Evolutionary conservation across 2,797 vertebrate species (phyloP).

Genomic region (Sebastes paucispinis): DNA sequence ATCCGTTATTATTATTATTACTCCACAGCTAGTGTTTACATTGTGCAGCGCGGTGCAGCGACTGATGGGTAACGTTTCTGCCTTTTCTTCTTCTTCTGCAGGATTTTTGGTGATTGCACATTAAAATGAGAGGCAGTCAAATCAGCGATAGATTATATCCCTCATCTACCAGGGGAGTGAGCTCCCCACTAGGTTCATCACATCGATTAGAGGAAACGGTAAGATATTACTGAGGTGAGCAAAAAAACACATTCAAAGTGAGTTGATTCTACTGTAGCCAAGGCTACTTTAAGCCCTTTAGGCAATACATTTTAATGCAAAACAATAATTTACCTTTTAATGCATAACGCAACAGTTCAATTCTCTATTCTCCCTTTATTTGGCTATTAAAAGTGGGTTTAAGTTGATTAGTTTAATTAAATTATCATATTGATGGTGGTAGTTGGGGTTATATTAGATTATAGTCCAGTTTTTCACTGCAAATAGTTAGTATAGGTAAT

Average conservation of each 20-base stretch:
- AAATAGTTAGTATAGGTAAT: too few relatives aligned
- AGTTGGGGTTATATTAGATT: background rate
- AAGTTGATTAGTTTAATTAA: background rate
- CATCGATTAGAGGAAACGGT: slow-evolving; percentile 74
- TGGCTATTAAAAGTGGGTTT: background rate
- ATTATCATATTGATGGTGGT: background rate
- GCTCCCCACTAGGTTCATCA: slow-evolving; percentile 40
- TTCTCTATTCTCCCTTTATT: background rate
- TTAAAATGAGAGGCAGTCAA: slow-evolving; percentile 67
- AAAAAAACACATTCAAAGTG: slow-evolving; percentile 27
- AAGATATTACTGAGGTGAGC: slow-evolving; percentile 74
- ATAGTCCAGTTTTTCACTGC: too few relatives aligned
- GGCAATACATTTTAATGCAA: too few relatives aligned
- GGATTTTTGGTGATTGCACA: slow-evolving; percentile 55
- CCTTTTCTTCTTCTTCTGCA: slow-evolving; percentile 41
- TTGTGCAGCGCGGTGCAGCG: slow-evolving; percentile 40
- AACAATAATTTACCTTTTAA: too few relatives aligned
- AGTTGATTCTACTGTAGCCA: too few relatives aligned
- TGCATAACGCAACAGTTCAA: too few relatives aligned
- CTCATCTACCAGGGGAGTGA: slow-evolving; percentile 54
- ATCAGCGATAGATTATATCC: slow-evolving; percentile 59
- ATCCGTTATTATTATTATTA: slow-evolving; percentile 41
- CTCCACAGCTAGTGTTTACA: slow-evolving; percentile 61
- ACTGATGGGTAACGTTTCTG: slow-evolving; percentile 45
- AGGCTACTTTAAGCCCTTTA: too few relatives aligned